A percentile compares a stretch with the other conserved stretches of the same genome.
phyloP scores from a whole-genome alignment of 2,797 vertebrate species.

The Pantherophis alleghaniensis region DNA sequence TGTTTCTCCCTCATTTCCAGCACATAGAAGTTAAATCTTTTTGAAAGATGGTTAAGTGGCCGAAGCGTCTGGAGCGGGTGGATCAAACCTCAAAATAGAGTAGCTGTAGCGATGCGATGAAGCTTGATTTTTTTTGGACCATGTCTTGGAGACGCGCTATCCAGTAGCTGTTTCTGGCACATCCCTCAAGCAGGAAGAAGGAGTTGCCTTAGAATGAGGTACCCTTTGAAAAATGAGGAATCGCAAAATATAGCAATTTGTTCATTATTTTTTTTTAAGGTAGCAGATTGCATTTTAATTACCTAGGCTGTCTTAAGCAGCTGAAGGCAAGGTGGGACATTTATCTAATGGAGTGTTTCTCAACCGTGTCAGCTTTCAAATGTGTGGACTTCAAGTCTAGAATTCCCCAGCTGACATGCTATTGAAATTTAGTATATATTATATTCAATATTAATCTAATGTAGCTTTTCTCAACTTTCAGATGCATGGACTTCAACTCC shows the following conservation, averaged over 20 bases:
- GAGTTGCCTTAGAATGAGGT: background rate
- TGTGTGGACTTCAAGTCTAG: background rate
- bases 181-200: background rate
- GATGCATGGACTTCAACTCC: background rate
- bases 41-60: background rate
- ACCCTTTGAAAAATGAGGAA: background rate
- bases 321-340: background rate
- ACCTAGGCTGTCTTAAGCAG: background rate
- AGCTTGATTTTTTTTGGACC: background rate
- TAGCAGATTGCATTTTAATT: too few species aligned
- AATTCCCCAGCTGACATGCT: background rate
- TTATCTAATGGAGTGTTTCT: background rate
- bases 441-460: background rate
- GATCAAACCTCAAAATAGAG: background rate
- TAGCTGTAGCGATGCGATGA: background rate
- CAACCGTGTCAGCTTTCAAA: background rate
- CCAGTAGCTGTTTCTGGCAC: background rate
- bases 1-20: background rate
- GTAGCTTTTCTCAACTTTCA: background rate
- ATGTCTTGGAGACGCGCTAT: background rate
- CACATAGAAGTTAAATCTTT: background rate
- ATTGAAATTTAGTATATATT: background rate
- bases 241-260: background rate
- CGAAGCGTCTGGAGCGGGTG: background rate
- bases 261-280: background rate